Percentiles rank a stretch among this genome's conserved stretches.
These are phyloP conservation scores for Keiferia lycopersicella DNA, from an alignment of 2,888 invertebrate genomes.

Conservation along the genomic window DNA sequence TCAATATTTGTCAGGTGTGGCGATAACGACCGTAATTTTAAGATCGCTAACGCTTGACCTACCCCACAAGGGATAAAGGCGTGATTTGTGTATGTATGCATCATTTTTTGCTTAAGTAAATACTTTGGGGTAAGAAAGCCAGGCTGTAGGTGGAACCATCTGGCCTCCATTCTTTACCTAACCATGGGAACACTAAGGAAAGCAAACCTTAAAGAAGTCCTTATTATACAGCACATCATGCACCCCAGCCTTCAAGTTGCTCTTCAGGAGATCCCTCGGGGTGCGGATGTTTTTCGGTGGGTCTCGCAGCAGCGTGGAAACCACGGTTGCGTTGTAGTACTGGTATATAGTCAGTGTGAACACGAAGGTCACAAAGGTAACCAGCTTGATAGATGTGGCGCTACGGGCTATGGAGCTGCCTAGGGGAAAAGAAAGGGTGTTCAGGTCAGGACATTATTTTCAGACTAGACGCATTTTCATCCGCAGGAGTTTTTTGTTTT, in stretches of 20 bases:
- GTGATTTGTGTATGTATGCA: no score
- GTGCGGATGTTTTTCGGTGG: slow-evolving; percentile 83
- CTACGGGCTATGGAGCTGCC: slow-evolving; percentile 66
- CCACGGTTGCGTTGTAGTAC: slow-evolving; percentile 86
- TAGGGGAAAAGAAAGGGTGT: slow-evolving; percentile 37
- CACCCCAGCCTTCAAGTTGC: slow-evolving; percentile 81
- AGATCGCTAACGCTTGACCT: no score
- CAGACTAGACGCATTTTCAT: no score
- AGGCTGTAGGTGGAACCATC: no score
- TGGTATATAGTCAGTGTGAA: slow-evolving; percentile 84
- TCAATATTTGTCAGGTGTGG: no score
- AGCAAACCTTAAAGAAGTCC: slow-evolving; percentile 82
- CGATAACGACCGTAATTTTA: no score
- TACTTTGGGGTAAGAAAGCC: no score
- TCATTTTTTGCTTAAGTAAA: no score
- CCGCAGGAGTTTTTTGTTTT: no score
- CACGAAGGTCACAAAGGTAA: slow-evolving; percentile 76
- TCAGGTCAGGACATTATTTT: not conserved
- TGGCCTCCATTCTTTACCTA: not conserved
- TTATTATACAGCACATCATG: slow-evolving; percentile 84
- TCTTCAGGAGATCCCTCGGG: slow-evolving; percentile 80
- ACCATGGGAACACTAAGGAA: not conserved
- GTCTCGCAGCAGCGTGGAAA: slow-evolving; percentile 83
- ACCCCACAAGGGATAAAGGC: no score
- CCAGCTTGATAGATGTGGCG: slow-evolving; percentile 75